phyloP scores from a whole-genome alignment of 2,888 invertebrate species.

The Ryuthela nishihirai region DNA sequence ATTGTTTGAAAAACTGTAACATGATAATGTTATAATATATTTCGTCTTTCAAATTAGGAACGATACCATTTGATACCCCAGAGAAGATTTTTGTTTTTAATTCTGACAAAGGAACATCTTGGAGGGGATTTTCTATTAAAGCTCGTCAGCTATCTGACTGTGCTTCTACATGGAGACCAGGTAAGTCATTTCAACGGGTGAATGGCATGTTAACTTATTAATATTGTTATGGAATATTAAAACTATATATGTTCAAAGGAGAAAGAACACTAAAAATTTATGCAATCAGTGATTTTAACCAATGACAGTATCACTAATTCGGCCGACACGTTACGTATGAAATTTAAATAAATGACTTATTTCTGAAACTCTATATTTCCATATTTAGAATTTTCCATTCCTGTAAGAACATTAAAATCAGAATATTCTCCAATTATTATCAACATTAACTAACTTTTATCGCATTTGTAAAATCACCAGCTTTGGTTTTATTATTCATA shows the following conservation, averaged over 20 bases:
- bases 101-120: constrained; percentile 30
- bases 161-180: constrained; percentile 26
- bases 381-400: too few relatives aligned
- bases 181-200: background rate
- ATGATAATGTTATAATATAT: too few relatives aligned
- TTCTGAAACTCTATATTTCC: background rate
- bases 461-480: too few relatives aligned
- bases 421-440: too few relatives aligned
- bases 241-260: background rate
- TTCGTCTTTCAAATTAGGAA: too few relatives aligned
- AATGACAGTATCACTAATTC: background rate
- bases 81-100: constrained; percentile 42
- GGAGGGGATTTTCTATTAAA: constrained; percentile 36
- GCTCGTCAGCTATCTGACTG: constrained; percentile 37
- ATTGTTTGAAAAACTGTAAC: too few relatives aligned
- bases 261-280: background rate
- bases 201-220: background rate
- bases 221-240: background rate
- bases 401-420: too few relatives aligned
- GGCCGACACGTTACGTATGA: background rate
- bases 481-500: too few relatives aligned
- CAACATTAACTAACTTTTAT: too few relatives aligned
- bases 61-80: constrained; percentile 34
- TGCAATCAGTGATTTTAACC: background rate
- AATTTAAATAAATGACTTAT: background rate